phyloP scores from a whole-genome alignment of 2,113 vertebrate genomes.

The Oryctolagus cuniculus region mOryCun1.1 NC_091440.1:80005001-80005500 shows the following conservation, averaged over 20 bases:
- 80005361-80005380: conserved; percentile 1
- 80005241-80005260: conserved; percentile 72
- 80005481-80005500: neutral
- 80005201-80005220: conserved; percentile 84
- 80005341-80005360: neutral
- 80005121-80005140: conserved; percentile 86
- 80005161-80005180: conserved; percentile 83
- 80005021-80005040: conserved; percentile 81
- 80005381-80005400: neutral
- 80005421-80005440: neutral
- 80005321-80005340: neutral
- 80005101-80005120: conserved; percentile 87
- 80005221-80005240: conserved; percentile 81
- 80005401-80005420: neutral
- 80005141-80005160: conserved; percentile 88
- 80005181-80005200: conserved; percentile 84
- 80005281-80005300: conserved; percentile 65
- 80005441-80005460: neutral
- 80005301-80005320: neutral
- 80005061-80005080: conserved; percentile 80
- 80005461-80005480: neutral
- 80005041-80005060: conserved; percentile 86
- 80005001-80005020: conserved; percentile 84
- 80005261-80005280: conserved; percentile 61
- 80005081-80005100: conserved; percentile 82